Conservation (phyloP, 2,888 invertebrate species). For the Drosophila helvetica region DNA sequence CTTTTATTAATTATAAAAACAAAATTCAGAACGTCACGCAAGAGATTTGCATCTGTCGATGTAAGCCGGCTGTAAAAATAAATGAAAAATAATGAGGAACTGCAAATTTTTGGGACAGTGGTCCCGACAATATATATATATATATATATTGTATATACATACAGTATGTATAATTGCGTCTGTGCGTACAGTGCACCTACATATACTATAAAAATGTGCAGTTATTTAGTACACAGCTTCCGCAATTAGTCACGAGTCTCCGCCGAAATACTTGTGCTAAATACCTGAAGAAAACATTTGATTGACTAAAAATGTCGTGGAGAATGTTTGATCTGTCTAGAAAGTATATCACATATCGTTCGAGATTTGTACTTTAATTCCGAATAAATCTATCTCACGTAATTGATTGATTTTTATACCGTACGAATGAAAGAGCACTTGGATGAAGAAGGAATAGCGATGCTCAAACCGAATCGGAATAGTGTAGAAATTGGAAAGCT, state of each 20-base stretch:
- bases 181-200: slow-evolving; percentile 16
- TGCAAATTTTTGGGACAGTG: slow-evolving; percentile 40
- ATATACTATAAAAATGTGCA: slow-evolving; percentile 30
- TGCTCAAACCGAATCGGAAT: not conserved
- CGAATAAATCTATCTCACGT: not conserved
- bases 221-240: slow-evolving; percentile 65
- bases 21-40: not conserved
- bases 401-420: not conserved
- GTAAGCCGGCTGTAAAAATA: slow-evolving; percentile 25
- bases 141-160: not conserved
- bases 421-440: not conserved
- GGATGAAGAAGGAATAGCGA: not conserved
- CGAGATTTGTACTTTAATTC: slow-evolving; percentile 1
- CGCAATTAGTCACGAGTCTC: slow-evolving; percentile 60
- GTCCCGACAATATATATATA: slow-evolving; percentile 14
- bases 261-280: slow-evolving; percentile 60
- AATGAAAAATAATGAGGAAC: slow-evolving; percentile 46
- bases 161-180: slow-evolving; percentile 3
- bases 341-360: slow-evolving; percentile 3
- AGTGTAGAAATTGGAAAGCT: not conserved
- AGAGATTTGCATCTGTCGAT: slow-evolving; percentile 8
- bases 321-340: slow-evolving; percentile 22
- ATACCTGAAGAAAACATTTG: slow-evolving; percentile 61
- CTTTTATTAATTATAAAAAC: not conserved
- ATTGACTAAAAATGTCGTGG: slow-evolving; percentile 40